A percentile compares a stretch with the other conserved stretches of the same genome.
Conservation (phyloP, 2,888 invertebrate genomes). For the Neria commutata region DNA sequence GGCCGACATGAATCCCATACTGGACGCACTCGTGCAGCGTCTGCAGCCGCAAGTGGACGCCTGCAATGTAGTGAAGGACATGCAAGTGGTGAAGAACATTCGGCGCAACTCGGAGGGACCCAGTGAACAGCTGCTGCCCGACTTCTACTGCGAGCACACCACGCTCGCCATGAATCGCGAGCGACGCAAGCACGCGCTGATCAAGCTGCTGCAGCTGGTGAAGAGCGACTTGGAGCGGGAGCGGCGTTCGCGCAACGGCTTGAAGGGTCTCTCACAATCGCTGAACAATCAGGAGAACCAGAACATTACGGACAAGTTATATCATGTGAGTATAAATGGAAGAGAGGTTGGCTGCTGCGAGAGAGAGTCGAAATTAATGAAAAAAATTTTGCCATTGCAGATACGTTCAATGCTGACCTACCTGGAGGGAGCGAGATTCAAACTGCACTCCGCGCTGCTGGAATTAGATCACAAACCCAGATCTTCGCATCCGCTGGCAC, state of each 20-base stretch:
- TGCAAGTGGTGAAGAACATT: slow-evolving; percentile 60
- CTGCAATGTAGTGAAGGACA: slow-evolving; percentile 60
- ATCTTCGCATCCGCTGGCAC: slow-evolving; percentile 79
- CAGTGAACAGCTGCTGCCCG: slow-evolving; percentile 85
- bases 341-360: neutral
- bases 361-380: neutral
- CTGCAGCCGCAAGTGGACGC: slow-evolving; percentile 56
- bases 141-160: slow-evolving; percentile 94
- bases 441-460: slow-evolving; percentile 81
- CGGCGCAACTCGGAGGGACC: slow-evolving; percentile 64
- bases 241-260: slow-evolving; percentile 84
- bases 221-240: slow-evolving; percentile 90
- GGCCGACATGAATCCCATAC: slow-evolving; percentile 77
- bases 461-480: slow-evolving; percentile 81
- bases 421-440: slow-evolving; percentile 87
- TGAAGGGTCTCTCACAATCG: slow-evolving; percentile 87
- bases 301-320: slow-evolving; percentile 89
- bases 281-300: slow-evolving; percentile 91
- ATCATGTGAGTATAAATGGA: slow-evolving; percentile 72
- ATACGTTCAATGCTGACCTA: slow-evolving; percentile 92
- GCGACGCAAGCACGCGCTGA: slow-evolving; percentile 82
- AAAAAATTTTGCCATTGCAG: no score
- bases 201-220: slow-evolving; percentile 83
- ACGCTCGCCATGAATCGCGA: slow-evolving; percentile 92
- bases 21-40: slow-evolving; percentile 68